Percentiles rank a stretch among this genome's conserved stretches.
phyloP scores from a whole-genome alignment of 1,140 invertebrate genomes.

The Melitaea cinxia region DNA sequence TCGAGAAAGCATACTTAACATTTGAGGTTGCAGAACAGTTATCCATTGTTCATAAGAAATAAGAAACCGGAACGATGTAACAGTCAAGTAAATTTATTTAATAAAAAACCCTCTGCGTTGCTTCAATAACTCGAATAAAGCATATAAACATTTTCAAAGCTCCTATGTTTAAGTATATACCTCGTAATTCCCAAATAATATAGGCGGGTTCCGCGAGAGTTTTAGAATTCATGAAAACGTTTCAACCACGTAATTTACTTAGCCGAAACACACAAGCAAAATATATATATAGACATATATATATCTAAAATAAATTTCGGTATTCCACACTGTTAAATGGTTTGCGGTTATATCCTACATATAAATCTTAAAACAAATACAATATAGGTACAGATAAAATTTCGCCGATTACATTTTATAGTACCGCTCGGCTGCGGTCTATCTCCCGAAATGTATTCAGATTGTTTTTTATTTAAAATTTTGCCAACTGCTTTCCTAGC shows the following conservation, averaged over 20 bases:
- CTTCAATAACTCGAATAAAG: conserved; percentile 26
- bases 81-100: conserved; percentile 5
- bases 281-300: conserved; percentile 45
- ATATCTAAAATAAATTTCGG: conserved; percentile 56
- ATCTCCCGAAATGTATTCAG: conserved; percentile 40
- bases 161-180: conserved; percentile 28
- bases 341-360: conserved; percentile 68
- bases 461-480: conserved; percentile 66
- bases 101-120: conserved; percentile 37
- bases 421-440: not conserved
- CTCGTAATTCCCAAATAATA: conserved; percentile 19
- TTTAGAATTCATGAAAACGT: conserved; percentile 68
- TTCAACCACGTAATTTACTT: conserved; percentile 36
- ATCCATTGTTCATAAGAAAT: not conserved
- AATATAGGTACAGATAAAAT: conserved; percentile 71
- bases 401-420: conserved; percentile 56
- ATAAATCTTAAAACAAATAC: conserved; percentile 73
- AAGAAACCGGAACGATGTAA: conserved; percentile 20
- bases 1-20: not conserved
- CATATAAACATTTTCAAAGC: conserved; percentile 46
- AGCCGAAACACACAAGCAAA: conserved; percentile 57
- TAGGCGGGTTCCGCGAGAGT: conserved; percentile 50
- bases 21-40: not conserved
- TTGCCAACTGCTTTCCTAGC: conserved; percentile 68
- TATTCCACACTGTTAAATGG: conserved; percentile 51